Percentiles rank a stretch among this genome's conserved stretches.
phyloP scores from a whole-genome alignment of 2,113 vertebrate species.

The Platichthys flesus region DNA sequence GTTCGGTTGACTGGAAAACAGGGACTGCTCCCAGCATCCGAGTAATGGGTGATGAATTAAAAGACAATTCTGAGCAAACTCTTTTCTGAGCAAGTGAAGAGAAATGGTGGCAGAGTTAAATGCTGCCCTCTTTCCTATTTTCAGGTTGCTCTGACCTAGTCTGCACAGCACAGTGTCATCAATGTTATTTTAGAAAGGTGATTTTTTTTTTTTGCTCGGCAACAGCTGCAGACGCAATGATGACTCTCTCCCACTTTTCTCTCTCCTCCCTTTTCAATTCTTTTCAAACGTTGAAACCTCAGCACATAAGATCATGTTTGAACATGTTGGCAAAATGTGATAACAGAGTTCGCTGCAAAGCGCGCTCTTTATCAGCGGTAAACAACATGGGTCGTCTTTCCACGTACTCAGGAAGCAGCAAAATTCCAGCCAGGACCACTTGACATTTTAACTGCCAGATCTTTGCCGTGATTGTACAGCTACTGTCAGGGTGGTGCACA shows the following conservation, averaged over 20 bases:
- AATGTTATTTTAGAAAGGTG: conserved; percentile 37
- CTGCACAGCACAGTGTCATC: not conserved
- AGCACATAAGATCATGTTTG: not conserved
- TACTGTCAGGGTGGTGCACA: conserved; percentile 15
- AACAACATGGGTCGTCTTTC: not conserved
- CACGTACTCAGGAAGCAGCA: conserved; percentile 21
- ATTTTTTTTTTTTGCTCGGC: conserved; percentile 3
- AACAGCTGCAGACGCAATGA: conserved; percentile 6
- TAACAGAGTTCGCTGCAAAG: not conserved
- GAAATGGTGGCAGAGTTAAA: conserved; percentile 3
- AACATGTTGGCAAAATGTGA: not conserved
- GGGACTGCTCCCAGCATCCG: not conserved
- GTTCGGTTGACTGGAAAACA: not conserved
- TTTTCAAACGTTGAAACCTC: conserved; percentile 1
- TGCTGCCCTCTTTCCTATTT: not conserved
- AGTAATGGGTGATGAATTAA: not conserved
- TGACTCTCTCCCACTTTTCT: not conserved
- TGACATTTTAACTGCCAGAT: conserved; percentile 1
- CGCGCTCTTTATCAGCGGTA: not conserved
- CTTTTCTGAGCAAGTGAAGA: not conserved
- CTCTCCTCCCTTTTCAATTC: not conserved
- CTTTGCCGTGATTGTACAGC: conserved; percentile 20
- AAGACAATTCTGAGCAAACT: not conserved
- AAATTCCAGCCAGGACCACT: conserved; percentile 7
- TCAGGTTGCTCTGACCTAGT: conserved; percentile 2